Conservation (phyloP, 2,113 vertebrate genomes). For the Chamaetylas fuelleborni region DNA sequence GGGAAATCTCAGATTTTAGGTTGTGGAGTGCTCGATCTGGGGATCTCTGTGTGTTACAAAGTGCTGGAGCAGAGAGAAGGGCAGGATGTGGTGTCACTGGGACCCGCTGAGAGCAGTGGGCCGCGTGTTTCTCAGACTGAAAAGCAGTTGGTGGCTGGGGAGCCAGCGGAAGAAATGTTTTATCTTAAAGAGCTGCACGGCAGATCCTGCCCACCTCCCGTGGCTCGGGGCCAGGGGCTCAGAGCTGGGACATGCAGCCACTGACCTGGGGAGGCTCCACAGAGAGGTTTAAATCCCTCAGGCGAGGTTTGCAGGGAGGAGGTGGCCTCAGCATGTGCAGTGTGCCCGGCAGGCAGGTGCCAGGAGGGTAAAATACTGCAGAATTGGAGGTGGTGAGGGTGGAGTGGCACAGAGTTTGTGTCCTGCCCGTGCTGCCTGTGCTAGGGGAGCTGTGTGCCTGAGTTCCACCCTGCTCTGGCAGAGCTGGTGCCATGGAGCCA, state of each 20-base stretch:
- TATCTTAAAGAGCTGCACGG: not conserved
- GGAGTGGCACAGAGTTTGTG: rapidly evolving
- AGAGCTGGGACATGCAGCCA: not conserved
- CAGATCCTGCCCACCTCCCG: not conserved
- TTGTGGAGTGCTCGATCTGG: rapidly evolving
- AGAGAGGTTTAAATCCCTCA: not conserved
- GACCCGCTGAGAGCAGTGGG: not conserved
- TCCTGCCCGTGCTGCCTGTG: not conserved
- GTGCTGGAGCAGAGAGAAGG: not conserved
- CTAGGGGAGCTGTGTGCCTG: not conserved
- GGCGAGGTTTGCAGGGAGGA: not conserved
- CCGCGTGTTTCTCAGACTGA: not conserved
- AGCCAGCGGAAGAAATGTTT: not conserved
- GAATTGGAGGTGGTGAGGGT: not conserved
- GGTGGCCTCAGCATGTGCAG: rapidly evolving
- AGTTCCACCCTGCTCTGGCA: not conserved
- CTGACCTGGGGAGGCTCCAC: not conserved
- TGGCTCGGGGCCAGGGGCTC: not conserved
- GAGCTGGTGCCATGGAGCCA: not conserved
- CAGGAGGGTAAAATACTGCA: not conserved
- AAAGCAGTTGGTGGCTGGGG: not conserved
- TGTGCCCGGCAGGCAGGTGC: not conserved
- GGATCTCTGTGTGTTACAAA: not conserved
- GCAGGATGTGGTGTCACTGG: not conserved
- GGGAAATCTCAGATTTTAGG: not conserved